These are phyloP conservation scores for Stichopus horrens DNA, from an alignment of 53 echinoderm and acorn worm genomes.

Conservation along the genomic window DNA sequence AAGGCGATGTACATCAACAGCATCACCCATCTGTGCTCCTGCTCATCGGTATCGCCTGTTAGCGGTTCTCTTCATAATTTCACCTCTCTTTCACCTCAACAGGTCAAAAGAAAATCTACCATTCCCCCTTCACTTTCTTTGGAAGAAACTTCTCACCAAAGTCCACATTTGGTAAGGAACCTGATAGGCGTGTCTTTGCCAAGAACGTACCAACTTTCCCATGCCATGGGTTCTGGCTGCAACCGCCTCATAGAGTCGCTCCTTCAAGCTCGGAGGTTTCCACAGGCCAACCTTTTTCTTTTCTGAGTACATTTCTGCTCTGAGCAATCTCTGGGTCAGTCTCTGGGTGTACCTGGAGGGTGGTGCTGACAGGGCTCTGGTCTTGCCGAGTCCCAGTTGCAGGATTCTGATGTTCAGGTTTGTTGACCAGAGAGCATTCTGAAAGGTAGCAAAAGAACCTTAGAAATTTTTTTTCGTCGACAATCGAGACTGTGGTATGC, in stretches of 20 bases:
- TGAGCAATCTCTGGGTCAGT: background rate
- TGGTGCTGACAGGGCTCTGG: background rate
- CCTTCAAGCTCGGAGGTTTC: background rate
- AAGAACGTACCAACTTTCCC: background rate
- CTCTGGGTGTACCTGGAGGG: background rate
- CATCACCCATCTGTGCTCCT: too few relatives aligned
- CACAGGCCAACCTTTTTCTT: slow-evolving; percentile 9
- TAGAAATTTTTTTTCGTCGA: too few relatives aligned
- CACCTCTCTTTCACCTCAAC: too few relatives aligned
- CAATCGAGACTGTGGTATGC: too few relatives aligned
- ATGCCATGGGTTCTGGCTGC: background rate
- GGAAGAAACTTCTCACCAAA: background rate
- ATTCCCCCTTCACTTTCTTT: background rate
- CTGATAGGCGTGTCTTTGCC: background rate
- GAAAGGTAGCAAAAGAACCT: background rate
- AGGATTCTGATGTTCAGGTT: slow-evolving; percentile 21
- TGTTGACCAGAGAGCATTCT: background rate
- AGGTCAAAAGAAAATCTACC: background rate
- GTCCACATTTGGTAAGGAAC: background rate
- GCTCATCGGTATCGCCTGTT: too few relatives aligned
- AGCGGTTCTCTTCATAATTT: too few relatives aligned
- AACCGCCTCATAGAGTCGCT: background rate
- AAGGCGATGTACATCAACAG: too few relatives aligned
- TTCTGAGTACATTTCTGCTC: slow-evolving; percentile 21
- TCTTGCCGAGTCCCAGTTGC: slow-evolving; percentile 19